These are phyloP conservation scores for Dyspetes luteomarginatus DNA, from an alignment of 2,888 invertebrate species.

Conservation along the genomic window DNA sequence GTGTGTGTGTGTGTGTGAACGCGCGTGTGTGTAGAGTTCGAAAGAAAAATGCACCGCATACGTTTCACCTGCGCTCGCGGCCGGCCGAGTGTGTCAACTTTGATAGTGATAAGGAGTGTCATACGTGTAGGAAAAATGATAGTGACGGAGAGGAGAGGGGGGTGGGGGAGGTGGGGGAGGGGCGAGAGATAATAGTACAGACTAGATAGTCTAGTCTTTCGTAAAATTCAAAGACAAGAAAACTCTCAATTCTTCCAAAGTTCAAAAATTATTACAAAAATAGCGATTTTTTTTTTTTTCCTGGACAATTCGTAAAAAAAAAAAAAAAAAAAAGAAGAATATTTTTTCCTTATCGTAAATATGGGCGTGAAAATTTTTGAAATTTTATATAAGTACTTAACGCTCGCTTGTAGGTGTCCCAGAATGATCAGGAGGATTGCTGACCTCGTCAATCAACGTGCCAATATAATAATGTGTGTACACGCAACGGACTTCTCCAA, in stretches of 20 bases:
- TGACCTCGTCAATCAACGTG: constrained; percentile 57
- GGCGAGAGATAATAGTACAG: background rate
- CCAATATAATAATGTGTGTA: constrained; percentile 36
- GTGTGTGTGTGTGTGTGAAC: too few species aligned
- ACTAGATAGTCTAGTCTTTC: background rate
- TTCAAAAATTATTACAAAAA: background rate
- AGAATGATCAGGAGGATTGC: constrained; percentile 24
- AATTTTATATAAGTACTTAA: constrained; percentile 4
- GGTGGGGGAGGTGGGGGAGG: background rate
- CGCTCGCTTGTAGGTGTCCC: background rate
- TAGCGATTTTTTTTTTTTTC: background rate
- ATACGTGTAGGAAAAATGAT: background rate
- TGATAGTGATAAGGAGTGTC: background rate
- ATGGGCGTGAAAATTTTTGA: constrained; percentile 10
- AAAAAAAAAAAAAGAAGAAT: background rate
- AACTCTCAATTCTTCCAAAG: too few species aligned
- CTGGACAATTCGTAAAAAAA: background rate
- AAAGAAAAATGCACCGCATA: background rate
- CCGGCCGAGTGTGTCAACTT: background rate
- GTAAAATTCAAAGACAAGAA: background rate
- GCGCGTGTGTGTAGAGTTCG: background rate
- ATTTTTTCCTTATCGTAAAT: background rate
- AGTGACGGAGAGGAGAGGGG: background rate
- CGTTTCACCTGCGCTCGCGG: background rate
- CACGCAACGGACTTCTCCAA: constrained; percentile 34